Conservation (phyloP, 2,797 vertebrate species). For the Cirrhinus molitorella region DNA sequence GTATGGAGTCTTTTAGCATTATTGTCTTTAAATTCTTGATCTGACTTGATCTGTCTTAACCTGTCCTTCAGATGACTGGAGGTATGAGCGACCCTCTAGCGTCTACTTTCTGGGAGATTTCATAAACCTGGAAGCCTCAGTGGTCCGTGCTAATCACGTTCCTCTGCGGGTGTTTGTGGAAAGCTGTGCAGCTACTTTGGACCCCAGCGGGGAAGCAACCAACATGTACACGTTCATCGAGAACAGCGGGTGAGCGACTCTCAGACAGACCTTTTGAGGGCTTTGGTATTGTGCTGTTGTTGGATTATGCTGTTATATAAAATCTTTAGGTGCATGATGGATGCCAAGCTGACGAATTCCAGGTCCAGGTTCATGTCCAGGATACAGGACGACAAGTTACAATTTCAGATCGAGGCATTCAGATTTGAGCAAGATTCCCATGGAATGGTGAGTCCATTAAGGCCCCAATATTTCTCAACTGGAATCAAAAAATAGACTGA, state of each 20-base stretch:
- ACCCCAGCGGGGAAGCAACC: constrained; percentile 42
- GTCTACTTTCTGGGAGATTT: constrained; percentile 40
- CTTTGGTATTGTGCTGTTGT: not conserved
- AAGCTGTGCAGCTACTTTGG: constrained; percentile 67
- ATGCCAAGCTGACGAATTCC: constrained; percentile 48
- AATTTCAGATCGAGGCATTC: constrained; percentile 49
- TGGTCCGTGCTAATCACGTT: constrained; percentile 61
- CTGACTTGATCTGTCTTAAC: not conserved
- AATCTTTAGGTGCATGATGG: constrained; percentile 43
- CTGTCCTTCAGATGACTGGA: constrained; percentile 69
- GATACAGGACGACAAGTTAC: constrained; percentile 41
- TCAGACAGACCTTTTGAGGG: not conserved
- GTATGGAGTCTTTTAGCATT: constrained; percentile 50
- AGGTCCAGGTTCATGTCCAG: constrained; percentile 43
- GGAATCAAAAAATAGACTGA: not conserved
- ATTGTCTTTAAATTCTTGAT: not conserved
- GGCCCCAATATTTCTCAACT: too few relatives aligned
- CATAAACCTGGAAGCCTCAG: constrained; percentile 63
- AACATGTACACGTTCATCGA: constrained; percentile 68
- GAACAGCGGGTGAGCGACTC: constrained; percentile 68
- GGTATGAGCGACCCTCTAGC: constrained; percentile 33
- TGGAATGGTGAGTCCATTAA: constrained; percentile 64
- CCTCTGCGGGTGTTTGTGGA: constrained; percentile 72
- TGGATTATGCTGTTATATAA: not conserved
- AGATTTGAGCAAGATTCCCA: constrained; percentile 50